Base-by-base conservation (phyloP, 2,888 invertebrate species). In the Drosophila fulvimacula region DNA sequence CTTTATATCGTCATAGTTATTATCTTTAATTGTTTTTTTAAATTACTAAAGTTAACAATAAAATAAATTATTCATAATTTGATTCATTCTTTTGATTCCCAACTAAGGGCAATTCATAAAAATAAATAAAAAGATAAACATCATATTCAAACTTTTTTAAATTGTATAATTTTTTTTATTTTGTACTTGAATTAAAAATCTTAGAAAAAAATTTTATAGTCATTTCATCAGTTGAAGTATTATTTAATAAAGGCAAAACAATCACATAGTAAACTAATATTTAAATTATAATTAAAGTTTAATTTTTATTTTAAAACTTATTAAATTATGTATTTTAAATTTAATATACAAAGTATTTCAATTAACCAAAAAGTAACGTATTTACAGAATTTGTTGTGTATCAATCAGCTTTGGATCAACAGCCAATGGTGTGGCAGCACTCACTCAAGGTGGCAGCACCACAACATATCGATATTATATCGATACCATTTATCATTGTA, bases 351-450 rank as follows among this genome's bases (percentile, higher is more conserved):
- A 34, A 13, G 13, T 34, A 13, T 34, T 34, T 10, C 17, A 17
- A 39, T 10, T 19, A 2, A 1, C 19, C 11, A 21, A 13, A 49
- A 36, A 34, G 15, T 57, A 64, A 63, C 67, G 52, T 13, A 15
- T 36, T 34, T 24, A 6, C 4, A 3, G 2, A 15, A 1, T 21
- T 4, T 4, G 38, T 61, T 11, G 0, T 24, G 5, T 34, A 70
- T 6, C 66, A 60, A 21, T 5, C 52, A 75, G 71, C 71, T 53
- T 60, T n/a, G 5, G 2, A 3, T 11, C 17, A 39, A 2, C 7
- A 11, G 38, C 59, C 34, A 17, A 2, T n/a, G 3, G 0, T 19
- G 10, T 5, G 6, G 62, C 69, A 62, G 27, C 36, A 48, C 17
- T 17, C 21, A 2, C 10, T 17, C 5, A n/a, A 36, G 11, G 1